Evolutionary conservation across 2,888 invertebrate species (phyloP), one percentile per base, ranked within the genome.

Genomic region (Fabriciana adippe): DNA sequence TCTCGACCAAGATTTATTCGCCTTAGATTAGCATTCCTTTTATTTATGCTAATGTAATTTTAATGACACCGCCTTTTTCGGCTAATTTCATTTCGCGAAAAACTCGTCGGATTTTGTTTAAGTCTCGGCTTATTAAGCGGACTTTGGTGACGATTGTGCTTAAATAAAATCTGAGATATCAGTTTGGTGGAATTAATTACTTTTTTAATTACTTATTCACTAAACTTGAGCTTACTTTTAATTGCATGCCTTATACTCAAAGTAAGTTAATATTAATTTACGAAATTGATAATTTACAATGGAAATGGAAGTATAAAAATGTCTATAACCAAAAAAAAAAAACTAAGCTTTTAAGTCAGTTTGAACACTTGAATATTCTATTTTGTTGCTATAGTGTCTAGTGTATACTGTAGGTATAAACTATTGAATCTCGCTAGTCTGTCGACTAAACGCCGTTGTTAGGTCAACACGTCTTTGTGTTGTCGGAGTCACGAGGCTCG

Each of bases 41-140:
- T 91, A 91, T 92, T 92, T 92, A 92, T 92, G 92, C 90, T 92
- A 92, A 92, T 92, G 92, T 90, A 90, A 91, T 92, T 92, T 92
- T 92, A 92, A 92, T 92, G 92, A 90, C 87, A 79, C 79, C 84
- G 88, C 86, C 88, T 88, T 90, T 89, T 91, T 90, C 87, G 84
- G 87, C 89, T 91, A 91, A 92, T 91, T 92, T 92, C 89, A 88
- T 91, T 90, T 90, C 83, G 81, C 78, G 84, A 88, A 90, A 90
- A 90, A 89, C 86, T 88, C 87, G 72, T 64, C 76, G 86, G 90
- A 88, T 90, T 75, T 87, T 86, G 83, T 87, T 85, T 83, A 89
- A 90, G 85, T 83, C 90, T 79, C 71, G 81, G 85, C 86, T 89
- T 88, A 90, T 86, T 89, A 89, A 86, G 85, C 84, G 78, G 84